Percentiles rank a stretch among this genome's conserved stretches.
These are phyloP conservation scores for Distichodus sexfasciatus DNA, from an alignment of 2,797 vertebrate genomes.

Conservation along the genomic window DNA sequence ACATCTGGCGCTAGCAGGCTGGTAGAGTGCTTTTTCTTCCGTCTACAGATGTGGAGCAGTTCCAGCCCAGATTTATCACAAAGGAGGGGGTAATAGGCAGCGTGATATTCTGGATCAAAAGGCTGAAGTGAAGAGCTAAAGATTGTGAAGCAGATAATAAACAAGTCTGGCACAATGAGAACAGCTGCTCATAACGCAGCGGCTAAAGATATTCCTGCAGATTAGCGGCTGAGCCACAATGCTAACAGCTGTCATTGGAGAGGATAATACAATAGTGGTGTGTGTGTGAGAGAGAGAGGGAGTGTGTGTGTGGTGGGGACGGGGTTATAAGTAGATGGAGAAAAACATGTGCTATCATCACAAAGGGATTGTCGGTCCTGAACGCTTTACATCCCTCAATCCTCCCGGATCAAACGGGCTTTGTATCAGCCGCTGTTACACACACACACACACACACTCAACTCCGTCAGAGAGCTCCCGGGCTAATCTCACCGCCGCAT, in stretches of 20 bases:
- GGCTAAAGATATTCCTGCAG: slow-evolving; percentile 70
- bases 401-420: slow-evolving; percentile 77
- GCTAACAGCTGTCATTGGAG: slow-evolving; percentile 70
- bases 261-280: slow-evolving; percentile 77
- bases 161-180: slow-evolving; percentile 66
- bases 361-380: slow-evolving; percentile 77
- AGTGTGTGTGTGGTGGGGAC: slow-evolving; percentile 11
- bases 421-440: slow-evolving; percentile 57
- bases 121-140: slow-evolving; percentile 67
- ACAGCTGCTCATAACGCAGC: slow-evolving; percentile 71
- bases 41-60: slow-evolving; percentile 39
- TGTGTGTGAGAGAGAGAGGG: no score
- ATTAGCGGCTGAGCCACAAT: slow-evolving; percentile 66
- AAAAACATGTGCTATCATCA: slow-evolving; percentile 79
- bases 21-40: slow-evolving; percentile 37
- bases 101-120: slow-evolving; percentile 73
- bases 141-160: slow-evolving; percentile 74
- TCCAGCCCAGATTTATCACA: slow-evolving; percentile 37
- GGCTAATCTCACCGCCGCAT: slow-evolving; percentile 51
- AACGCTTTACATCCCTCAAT: slow-evolving; percentile 75
- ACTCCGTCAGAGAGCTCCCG: slow-evolving; percentile 38
- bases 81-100: slow-evolving; percentile 45
- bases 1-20: slow-evolving; percentile 58
- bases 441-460: no score
- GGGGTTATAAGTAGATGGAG: slow-evolving; percentile 61